Evolutionary conservation across 1,140 invertebrate genomes (phyloP), one percentile per base, ranked within the genome.

Genomic region (Micrasema minimum): DNA sequence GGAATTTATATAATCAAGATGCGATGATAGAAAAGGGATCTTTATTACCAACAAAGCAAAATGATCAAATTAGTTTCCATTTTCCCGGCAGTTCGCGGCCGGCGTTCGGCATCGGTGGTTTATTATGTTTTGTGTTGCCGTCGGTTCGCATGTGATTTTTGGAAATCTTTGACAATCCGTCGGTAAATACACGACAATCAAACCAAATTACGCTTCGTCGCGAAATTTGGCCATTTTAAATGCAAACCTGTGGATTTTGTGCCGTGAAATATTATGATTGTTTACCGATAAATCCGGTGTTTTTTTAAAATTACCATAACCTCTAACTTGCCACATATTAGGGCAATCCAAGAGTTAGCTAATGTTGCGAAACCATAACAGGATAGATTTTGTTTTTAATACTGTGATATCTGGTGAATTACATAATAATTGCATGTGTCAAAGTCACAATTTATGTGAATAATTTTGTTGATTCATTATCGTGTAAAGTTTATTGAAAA

Each of bases 341-440:
- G 22, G n/a, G 26, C 14, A 9, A 41, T 12, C 38, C 2, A 38
- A 38, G 20, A 31, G 26, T 31, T 31, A 31, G 26, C 26, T 59
- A 31, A 31, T 35, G 55, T 59, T 59, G 55, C 7, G 20, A 51
- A 0, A n/a, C n/a, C n/a, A n/a, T n/a, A n/a, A 37, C 7, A 18
- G n/a, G 7, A 41, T 38, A 7, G 55, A 59, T 43, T 59, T 41
- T 23, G 37, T 12, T 43, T 31, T 31, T 14, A 38, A 41, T 41
- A 7, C 43, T 59, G 55, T 59, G 55, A 59, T 59, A 59, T 10
- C 20, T n/a, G 22, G 31, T 41, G 55, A 59, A 59, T 59, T 59
- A 41, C 38, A 41, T 59, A 18, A 59, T 59, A 38, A 59, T 1
- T 31, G 3, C 2, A 31, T 7, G n/a, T n/a, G n/a, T 53, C 3